Conservation (phyloP, 2,113 vertebrate genomes). For the Castor canadensis region DNA sequence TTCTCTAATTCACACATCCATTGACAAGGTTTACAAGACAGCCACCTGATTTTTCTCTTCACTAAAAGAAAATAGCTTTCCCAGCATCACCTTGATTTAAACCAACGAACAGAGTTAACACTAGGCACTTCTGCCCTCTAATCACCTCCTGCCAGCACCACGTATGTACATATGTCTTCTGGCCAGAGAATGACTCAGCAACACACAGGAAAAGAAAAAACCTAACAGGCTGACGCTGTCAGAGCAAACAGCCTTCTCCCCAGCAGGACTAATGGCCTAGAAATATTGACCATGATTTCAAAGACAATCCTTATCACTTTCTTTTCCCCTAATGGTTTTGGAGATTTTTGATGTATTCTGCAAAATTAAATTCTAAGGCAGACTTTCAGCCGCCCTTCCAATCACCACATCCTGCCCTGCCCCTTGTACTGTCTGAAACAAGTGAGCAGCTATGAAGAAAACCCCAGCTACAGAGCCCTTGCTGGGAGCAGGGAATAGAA, state of each 20-base stretch:
- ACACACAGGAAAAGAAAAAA: not conserved
- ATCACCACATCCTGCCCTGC: not conserved
- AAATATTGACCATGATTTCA: not conserved
- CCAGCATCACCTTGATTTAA: not conserved
- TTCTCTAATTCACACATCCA: not conserved
- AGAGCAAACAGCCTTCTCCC: not conserved
- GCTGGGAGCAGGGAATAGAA: not conserved
- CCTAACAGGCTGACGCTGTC: not conserved
- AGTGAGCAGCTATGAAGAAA: not conserved
- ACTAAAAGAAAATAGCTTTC: not conserved
- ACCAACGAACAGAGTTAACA: not conserved
- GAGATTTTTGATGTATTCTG: not conserved
- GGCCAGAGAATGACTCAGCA: not conserved
- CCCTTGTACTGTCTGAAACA: not conserved
- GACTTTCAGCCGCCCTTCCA: not conserved
- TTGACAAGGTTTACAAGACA: not conserved
- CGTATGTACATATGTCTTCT: not conserved
- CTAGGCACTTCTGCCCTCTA: not conserved
- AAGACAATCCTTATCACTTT: not conserved
- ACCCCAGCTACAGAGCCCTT: not conserved
- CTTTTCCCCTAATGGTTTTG: not conserved
- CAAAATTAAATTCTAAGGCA: conserved; percentile 46
- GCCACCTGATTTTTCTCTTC: not conserved
- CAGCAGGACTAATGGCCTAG: not conserved
- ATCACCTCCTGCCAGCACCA: not conserved